Evolutionary conservation across 1,140 invertebrate species (phyloP).

Genomic region (Doryteuthis pealeii): DNA sequence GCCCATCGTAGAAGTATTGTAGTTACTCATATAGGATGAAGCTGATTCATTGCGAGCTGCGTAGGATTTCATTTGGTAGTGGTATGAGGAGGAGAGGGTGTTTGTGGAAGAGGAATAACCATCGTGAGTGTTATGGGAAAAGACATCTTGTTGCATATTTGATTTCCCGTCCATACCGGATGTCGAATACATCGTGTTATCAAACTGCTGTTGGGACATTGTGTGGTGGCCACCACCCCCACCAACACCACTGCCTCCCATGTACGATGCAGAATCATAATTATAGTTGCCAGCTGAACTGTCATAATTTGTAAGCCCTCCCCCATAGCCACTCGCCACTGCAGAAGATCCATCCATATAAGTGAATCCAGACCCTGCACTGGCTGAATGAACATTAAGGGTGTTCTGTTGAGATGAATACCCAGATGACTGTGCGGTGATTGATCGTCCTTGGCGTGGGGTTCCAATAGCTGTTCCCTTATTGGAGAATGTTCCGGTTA

Average conservation of each 20-base stretch:
- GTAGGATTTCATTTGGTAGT: conserved; percentile 35
- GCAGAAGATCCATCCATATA: conserved; percentile 15
- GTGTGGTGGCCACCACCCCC: no score
- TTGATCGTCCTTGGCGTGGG: conserved; percentile 16
- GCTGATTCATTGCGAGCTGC: background rate
- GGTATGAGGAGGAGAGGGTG: conserved; percentile 39
- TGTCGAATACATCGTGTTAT: conserved; percentile 11
- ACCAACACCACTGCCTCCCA: conserved; percentile 7
- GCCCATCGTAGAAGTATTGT: background rate
- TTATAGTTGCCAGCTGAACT: conserved; percentile 31
- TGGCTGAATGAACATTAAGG: conserved; percentile 22
- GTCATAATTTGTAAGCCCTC: conserved; percentile 5
- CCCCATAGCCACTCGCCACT: conserved; percentile 29
- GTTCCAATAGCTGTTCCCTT: conserved; percentile 34
- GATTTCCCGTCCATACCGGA: conserved; percentile 20
- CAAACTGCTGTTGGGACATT: background rate
- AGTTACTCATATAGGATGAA: background rate
- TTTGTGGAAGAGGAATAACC: conserved; percentile 32
- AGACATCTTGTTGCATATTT: background rate
- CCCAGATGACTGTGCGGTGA: background rate
- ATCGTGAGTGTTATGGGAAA: background rate
- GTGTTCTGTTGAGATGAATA: conserved; percentile 21
- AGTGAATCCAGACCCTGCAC: conserved; percentile 8
- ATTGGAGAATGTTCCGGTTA: conserved; percentile 44
- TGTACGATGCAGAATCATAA: conserved; percentile 33